Evolutionary conservation across 2,113 vertebrate genomes (phyloP).

Genomic region (Nansenia antarctica): DNA sequence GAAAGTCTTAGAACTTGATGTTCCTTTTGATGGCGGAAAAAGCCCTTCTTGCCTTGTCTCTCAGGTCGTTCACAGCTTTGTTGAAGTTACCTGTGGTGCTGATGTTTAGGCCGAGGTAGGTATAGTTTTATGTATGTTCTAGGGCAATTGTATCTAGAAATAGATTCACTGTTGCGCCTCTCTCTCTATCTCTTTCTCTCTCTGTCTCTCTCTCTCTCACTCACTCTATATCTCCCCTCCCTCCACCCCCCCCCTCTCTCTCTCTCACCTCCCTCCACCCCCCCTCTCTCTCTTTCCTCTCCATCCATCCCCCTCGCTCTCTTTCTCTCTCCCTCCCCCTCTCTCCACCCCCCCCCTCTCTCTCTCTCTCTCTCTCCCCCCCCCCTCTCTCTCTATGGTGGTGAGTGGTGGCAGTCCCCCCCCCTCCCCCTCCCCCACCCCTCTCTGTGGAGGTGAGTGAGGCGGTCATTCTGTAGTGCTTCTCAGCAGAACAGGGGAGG

Average conservation of each 20-base stretch:
- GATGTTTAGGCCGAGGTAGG: too few species aligned
- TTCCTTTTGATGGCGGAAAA: too few species aligned
- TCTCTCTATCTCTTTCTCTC: background rate
- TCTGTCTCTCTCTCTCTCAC: background rate
- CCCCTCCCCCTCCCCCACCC: background rate
- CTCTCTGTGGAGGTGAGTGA: conserved; percentile 23
- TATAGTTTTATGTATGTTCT: too few species aligned
- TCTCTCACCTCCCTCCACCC: background rate
- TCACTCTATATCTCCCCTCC: background rate
- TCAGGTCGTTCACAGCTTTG: too few species aligned
- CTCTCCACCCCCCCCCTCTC: too few species aligned
- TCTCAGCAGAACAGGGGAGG: conserved; percentile 44
- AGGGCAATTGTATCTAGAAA: too few species aligned
- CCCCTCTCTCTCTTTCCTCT: background rate
- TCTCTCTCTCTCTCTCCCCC: background rate
- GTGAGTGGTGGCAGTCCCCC: too few species aligned
- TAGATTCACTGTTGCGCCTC: too few species aligned
- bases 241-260: background rate
- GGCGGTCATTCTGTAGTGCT: conserved; percentile 24
- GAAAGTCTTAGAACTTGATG: too few species aligned
- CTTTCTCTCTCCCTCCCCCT: background rate
- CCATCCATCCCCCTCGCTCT: background rate
- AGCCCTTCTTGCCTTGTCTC: too few species aligned
- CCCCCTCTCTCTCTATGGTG: background rate
- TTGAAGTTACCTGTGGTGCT: too few species aligned